These are phyloP conservation scores for Drosophila aldrichi DNA, from an alignment of 2,888 invertebrate genomes.

Conservation along the genomic window DNA sequence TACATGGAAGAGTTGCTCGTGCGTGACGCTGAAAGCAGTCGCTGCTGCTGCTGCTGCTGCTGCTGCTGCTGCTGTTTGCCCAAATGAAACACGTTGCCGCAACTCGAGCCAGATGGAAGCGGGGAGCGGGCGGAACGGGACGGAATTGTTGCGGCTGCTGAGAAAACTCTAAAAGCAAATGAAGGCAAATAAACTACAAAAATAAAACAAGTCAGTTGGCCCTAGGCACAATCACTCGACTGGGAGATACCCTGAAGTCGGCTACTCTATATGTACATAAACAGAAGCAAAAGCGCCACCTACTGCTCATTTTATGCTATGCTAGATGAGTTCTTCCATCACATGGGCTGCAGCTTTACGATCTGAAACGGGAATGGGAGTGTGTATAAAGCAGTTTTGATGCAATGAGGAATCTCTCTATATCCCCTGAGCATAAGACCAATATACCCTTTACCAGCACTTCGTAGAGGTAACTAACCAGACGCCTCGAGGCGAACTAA, in stretches of 20 bases:
- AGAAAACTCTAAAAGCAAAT: slow-evolving; percentile 34
- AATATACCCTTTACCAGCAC: not conserved
- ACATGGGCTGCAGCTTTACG: not conserved
- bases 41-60: not conserved
- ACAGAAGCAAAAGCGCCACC: not conserved
- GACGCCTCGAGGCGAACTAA: slow-evolving; percentile 28
- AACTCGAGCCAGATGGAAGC: slow-evolving; percentile 27
- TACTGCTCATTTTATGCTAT: not conserved
- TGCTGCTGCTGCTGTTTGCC: slow-evolving; percentile 8
- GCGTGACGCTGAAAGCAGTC: slow-evolving; percentile 32
- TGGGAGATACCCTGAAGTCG: slow-evolving; percentile 1
- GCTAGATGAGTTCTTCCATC: not conserved
- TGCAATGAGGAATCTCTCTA: not conserved
- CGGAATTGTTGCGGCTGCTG: slow-evolving; percentile 50
- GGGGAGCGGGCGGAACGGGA: not conserved
- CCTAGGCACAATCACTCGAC: not conserved
- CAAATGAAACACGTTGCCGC: slow-evolving; percentile 59
- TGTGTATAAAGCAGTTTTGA: not conserved
- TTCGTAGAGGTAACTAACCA: not conserved
- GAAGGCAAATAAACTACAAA: slow-evolving; percentile 7
- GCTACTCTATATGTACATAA: not conserved
- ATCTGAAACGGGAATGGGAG: not conserved
- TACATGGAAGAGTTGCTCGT: slow-evolving; percentile 46
- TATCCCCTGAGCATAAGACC: not conserved
- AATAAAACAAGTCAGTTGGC: slow-evolving; percentile 12